Evolutionary conservation across 2,888 invertebrate genomes (phyloP), one percentile per base, ranked within the genome.

Genomic region (Galerucella calmariensis): DNA sequence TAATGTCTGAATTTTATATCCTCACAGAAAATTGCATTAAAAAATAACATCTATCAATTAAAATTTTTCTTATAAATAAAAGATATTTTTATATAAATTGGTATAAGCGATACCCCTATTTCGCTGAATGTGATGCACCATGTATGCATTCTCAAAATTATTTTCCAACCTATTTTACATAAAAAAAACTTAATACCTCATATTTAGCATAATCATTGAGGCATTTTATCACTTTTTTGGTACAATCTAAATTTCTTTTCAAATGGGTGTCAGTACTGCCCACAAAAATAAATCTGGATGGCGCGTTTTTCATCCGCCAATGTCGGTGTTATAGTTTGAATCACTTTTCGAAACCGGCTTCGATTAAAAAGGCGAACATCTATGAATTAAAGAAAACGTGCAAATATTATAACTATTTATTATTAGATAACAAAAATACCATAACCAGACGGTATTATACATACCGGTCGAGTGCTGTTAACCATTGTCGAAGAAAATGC

Each of bases 401-500:
- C 35, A 41, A 41, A 41, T 35, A 41, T 41, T 41, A 41, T 41
- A 41, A 9, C 35, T 9, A 41, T 41, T 9, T 41, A 41, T 41
- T 8, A 41, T 41, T 41, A 51, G 14, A 51, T n/a, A 51, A 51
- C 51, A 51, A 56, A 56, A 56, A 56, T 56, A 56, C 20, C 56
- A 16, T 16, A 10, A 56, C 20, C 56, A 56, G 20, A 20, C 16
- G 56, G 56, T 56, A 56, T 56, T 10, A 56, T 65, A 65, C 63
- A 46, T 65, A 65, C 63, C 63, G 16, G 20, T 44, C 20, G 46
- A 11, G 46, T 8, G 35, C 11, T 16, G 16, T 65, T 20, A 41
- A 16, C 63, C 20, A 41, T 41, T 46, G 16, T 41, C 11, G 63
- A 44, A 20, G 63, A 46, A 46, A 65, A 20, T 65, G 46, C 63